These are phyloP conservation scores for Brachionus paranguensis DNA, from an alignment of 1,140 invertebrate genomes.

Conservation along the genomic window DNA sequence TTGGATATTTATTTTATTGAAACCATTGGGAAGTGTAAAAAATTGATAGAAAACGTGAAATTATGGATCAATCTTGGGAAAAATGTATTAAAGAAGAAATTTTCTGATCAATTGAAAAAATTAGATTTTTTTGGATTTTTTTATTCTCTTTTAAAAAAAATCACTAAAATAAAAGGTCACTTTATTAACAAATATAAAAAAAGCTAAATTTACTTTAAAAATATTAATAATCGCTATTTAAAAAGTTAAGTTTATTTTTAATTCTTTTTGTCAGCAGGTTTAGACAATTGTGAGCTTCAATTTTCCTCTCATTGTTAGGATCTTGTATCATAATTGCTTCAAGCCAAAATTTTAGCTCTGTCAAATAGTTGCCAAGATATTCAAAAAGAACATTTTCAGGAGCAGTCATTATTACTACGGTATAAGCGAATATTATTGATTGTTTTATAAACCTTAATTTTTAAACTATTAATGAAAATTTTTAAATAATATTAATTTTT, in stretches of 20 bases:
- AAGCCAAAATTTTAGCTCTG: not conserved
- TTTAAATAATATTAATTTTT: not conserved
- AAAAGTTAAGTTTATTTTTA: not conserved
- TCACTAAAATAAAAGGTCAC: no score
- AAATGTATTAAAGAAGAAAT: no score
- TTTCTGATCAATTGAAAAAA: no score
- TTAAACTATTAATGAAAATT: not conserved
- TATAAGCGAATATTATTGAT: constrained; percentile 4
- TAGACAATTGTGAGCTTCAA: not conserved
- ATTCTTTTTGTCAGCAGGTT: not conserved
- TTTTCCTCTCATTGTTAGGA: not conserved
- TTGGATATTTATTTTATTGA: no score
- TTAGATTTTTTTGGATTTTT: no score
- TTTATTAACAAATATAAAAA: not conserved
- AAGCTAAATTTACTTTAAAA: not conserved
- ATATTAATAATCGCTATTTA: not conserved
- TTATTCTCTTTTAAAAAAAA: no score
- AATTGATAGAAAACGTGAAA: no score
- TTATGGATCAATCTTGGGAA: no score
- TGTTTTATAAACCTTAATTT: not conserved
- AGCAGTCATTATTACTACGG: not conserved
- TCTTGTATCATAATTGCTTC: not conserved
- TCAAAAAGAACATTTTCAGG: not conserved
- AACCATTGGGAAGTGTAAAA: no score
- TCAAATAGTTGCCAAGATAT: not conserved